Base-by-base conservation (phyloP, 2,113 vertebrate genomes). In the Chlorocebus sabaeus region DNA sequence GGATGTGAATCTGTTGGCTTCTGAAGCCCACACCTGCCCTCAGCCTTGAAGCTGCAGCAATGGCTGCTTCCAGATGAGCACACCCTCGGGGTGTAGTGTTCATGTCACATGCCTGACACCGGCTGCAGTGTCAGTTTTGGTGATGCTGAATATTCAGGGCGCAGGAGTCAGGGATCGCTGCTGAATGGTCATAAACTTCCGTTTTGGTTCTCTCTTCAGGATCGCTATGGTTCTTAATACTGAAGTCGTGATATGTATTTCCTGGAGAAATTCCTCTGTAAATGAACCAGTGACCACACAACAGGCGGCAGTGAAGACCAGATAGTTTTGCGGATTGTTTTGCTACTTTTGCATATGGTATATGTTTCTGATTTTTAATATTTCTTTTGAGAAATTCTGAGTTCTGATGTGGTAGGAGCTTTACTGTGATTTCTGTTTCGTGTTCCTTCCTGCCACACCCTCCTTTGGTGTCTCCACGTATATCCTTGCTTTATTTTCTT, bases 161-260 rank as follows among this genome's bases (percentile, higher is more conserved):
- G 9, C 12, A 5, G 6, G 25, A 14, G 4, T 0, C 27, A 10
- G 50, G 70, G 18, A 1, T 10, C 0, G 5, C 4, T 0, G 11
- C 32, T 0, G 72, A 4, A 45, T 0, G 3, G 9, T 1, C 2
- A 6, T 85, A 10, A 84, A 6, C 72, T 14, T 13, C 2, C 8
- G 0, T 1, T 13, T 23, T 72, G 22, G 25, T 75, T 86, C 93
- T 95, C 10, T 83, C 72, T 18, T 11, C 67, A 99, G 99, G 99
- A 99, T 92, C 99, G 99, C 25, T 99, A 99, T 0, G 98, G 98
- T 43, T 99, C 99, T 2, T 99, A 98, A 97, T 30, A 0, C 55
- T 3, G 64, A 6, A 0, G 22, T 4, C 55, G 0, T 0, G 30
- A 2, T 0, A 0, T 2, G 5, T 5, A 8, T 14, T 12, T 68